Percentiles rank a stretch among this genome's conserved stretches.
These are phyloP conservation scores for Antheraea pernyi DNA, from an alignment of 1,140 invertebrate genomes.

Conservation along the genomic window DNA sequence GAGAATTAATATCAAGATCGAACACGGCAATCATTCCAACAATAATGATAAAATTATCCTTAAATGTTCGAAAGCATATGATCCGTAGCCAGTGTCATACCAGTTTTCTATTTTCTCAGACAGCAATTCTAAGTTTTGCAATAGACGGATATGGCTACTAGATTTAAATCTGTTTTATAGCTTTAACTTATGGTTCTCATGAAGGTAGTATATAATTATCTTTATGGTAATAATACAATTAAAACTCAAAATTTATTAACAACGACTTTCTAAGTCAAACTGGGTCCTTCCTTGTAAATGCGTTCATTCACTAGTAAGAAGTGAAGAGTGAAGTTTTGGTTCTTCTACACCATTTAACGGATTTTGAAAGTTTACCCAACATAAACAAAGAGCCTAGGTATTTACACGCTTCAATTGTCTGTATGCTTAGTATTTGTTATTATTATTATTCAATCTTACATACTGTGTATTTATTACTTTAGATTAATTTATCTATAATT, in stretches of 20 bases:
- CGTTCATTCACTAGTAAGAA: not conserved
- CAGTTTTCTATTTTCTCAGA: conserved; percentile 1
- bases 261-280: not conserved
- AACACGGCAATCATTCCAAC: not conserved
- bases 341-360: too few species aligned
- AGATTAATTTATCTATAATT: too few species aligned
- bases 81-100: not conserved
- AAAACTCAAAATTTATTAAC: not conserved
- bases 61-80: not conserved
- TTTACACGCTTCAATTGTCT: too few species aligned
- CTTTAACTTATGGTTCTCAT: not conserved
- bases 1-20: too few species aligned
- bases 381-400: too few species aligned
- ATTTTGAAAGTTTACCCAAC: too few species aligned
- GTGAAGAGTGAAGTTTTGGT: too few species aligned
- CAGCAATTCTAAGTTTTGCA: not conserved
- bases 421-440: too few species aligned
- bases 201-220: not conserved
- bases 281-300: not conserved
- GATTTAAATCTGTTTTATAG: not conserved
- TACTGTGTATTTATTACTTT: too few species aligned
- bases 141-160: not conserved
- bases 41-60: not conserved
- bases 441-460: too few species aligned
- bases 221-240: not conserved